Evolutionary conservation across 2,113 vertebrate genomes (phyloP).

Genomic region (Plestiodon gilberti): DNA sequence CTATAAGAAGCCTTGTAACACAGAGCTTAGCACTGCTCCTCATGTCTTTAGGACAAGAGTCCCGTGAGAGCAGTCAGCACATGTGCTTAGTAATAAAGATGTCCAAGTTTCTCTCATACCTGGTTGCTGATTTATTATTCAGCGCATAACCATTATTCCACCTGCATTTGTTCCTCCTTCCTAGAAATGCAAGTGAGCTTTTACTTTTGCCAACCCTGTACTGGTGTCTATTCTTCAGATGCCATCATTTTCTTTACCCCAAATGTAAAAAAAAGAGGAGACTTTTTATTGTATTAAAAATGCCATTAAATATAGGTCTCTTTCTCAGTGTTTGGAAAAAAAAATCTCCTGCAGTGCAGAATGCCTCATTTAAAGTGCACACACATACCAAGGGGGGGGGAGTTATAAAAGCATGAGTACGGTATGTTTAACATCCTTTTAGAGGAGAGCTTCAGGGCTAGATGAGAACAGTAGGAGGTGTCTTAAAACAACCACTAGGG

Average conservation of each 20-base stretch:
- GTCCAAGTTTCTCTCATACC: too few relatives aligned
- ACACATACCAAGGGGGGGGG: not conserved
- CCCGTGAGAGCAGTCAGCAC: too few relatives aligned
- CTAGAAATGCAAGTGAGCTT: not conserved
- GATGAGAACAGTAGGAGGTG: not conserved
- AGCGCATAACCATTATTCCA: too few relatives aligned
- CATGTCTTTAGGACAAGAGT: too few relatives aligned
- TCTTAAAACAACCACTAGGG: slow-evolving; percentile 32
- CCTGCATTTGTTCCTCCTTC: not conserved
- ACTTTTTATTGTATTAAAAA: not conserved
- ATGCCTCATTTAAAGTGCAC: not conserved
- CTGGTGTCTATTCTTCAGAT: not conserved
- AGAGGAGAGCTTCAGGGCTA: not conserved
- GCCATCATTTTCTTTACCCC: not conserved
- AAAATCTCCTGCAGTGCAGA: not conserved
- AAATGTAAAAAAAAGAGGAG: not conserved
- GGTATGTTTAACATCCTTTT: not conserved
- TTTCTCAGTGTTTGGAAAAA: not conserved
- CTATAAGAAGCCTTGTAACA: too few relatives aligned
- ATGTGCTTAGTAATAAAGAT: too few relatives aligned
- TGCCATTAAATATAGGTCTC: not conserved
- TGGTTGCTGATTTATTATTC: too few relatives aligned
- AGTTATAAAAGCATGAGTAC: not conserved
- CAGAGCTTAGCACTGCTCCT: too few relatives aligned
- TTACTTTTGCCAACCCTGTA: not conserved